These are phyloP conservation scores for Drosophila bifasciata DNA, from an alignment of 1,140 invertebrate species.

Conservation along the genomic window DNA sequence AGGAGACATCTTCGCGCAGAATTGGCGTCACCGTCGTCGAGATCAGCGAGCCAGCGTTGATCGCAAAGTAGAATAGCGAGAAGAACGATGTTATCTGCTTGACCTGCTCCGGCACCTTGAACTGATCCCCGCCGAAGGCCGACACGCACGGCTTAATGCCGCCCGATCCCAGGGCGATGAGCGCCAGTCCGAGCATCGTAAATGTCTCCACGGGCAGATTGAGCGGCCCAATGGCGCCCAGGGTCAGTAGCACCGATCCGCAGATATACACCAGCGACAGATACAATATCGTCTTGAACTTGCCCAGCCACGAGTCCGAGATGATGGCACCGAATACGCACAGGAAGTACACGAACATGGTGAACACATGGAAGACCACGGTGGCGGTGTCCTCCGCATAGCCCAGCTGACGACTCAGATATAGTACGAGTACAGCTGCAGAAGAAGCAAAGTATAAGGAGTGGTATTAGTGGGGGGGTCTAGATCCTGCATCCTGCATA, in stretches of 20 bases:
- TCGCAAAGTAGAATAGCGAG: slow-evolving; percentile 96
- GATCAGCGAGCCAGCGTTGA: slow-evolving; percentile 95
- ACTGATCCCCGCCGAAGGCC: slow-evolving; percentile 99
- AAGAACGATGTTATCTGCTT: slow-evolving; percentile 93
- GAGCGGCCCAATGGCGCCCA: slow-evolving; percentile 87
- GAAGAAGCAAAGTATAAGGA: slow-evolving; percentile 58
- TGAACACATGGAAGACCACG: slow-evolving; percentile 91
- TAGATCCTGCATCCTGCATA: too few species aligned
- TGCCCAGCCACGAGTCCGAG: slow-evolving; percentile 92
- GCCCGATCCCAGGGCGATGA: slow-evolving; percentile 96
- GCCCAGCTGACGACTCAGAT: slow-evolving; percentile 88
- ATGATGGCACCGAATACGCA: slow-evolving; percentile 92
- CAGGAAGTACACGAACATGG: slow-evolving; percentile 92
- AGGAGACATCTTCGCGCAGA: slow-evolving; percentile 91
- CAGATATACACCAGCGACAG: slow-evolving; percentile 94
- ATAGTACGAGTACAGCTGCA: slow-evolving; percentile 91
- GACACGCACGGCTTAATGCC: slow-evolving; percentile 99
- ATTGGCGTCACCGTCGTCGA: slow-evolving; percentile 96
- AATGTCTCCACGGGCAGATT: slow-evolving; percentile 87
- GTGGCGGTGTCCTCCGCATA: slow-evolving; percentile 89
- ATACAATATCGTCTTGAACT: slow-evolving; percentile 94
- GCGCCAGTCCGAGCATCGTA: slow-evolving; percentile 90
- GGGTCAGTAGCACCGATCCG: slow-evolving; percentile 92
- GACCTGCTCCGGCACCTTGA: slow-evolving; percentile 91
- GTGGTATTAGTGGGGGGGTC: slow-evolving; percentile 84